A percentile compares a stretch with the other conserved stretches of the same genome.
phyloP scores from a whole-genome alignment of 1,140 invertebrate species.

The Chironomus striatipennis region DNA sequence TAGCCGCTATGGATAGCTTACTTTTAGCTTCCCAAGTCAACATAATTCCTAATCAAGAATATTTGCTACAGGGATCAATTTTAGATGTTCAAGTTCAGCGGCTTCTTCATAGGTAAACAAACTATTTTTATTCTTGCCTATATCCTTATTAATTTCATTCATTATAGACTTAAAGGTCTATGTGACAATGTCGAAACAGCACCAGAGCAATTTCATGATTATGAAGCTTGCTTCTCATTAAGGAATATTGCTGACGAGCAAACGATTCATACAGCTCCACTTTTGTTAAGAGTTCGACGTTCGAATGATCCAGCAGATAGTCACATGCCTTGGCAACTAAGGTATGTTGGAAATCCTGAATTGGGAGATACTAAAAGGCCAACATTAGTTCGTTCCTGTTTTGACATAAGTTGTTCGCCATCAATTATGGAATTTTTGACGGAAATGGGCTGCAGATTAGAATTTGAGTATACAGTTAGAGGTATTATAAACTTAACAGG shows the following conservation, averaged over 20 bases:
- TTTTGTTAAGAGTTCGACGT: slow-evolving; percentile 64
- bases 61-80: slow-evolving; percentile 84
- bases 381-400: slow-evolving; percentile 80
- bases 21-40: slow-evolving; percentile 68
- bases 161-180: slow-evolving; percentile 61
- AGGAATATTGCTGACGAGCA: slow-evolving; percentile 42
- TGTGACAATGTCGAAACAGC: slow-evolving; percentile 90
- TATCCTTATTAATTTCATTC: neutral
- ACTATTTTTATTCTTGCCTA: neutral
- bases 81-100: slow-evolving; percentile 86
- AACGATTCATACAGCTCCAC: slow-evolving; percentile 40
- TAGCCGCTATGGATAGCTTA: slow-evolving; percentile 67
- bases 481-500: slow-evolving; percentile 40
- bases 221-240: slow-evolving; percentile 76
- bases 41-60: slow-evolving; percentile 84
- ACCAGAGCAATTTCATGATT: slow-evolving; percentile 85
- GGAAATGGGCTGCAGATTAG: slow-evolving; percentile 81
- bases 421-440: slow-evolving; percentile 87
- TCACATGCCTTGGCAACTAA: slow-evolving; percentile 75
- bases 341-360: slow-evolving; percentile 86
- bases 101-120: slow-evolving; percentile 62
- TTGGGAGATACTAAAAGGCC: slow-evolving; percentile 79
- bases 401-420: slow-evolving; percentile 83
- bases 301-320: slow-evolving; percentile 52
- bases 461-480: slow-evolving; percentile 90